phyloP scores from a whole-genome alignment of 1,140 invertebrate species.

The Drosophila pseudoobscura region DNA sequence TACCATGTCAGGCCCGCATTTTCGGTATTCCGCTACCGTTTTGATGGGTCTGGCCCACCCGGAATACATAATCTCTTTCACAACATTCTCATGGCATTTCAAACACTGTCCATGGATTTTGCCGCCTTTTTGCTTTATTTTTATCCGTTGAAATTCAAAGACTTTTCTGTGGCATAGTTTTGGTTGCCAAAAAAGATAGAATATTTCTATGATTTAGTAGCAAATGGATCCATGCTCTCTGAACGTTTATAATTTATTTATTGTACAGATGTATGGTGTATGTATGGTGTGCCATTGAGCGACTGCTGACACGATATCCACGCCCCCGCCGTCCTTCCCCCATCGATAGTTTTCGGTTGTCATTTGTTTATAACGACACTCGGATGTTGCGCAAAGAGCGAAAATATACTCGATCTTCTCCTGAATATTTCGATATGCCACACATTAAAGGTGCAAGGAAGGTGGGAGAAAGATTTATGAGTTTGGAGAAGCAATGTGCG shows the following conservation, averaged over 20 bases:
- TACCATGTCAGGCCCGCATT: slow-evolving; percentile 14
- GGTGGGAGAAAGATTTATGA: slow-evolving; percentile 44
- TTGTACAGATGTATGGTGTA: not conserved
- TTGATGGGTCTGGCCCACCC: slow-evolving; percentile 57
- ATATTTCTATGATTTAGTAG: slow-evolving; percentile 54
- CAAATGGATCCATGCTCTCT: slow-evolving; percentile 10
- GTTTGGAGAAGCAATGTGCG: slow-evolving; percentile 23
- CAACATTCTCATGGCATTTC: slow-evolving; percentile 51
- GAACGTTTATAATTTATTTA: slow-evolving; percentile 57
- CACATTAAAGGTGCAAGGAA: slow-evolving; percentile 38
- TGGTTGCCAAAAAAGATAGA: slow-evolving; percentile 22
- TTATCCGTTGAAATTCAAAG: slow-evolving; percentile 28
- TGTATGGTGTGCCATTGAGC: slow-evolving; percentile 58
- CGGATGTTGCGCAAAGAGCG: slow-evolving; percentile 7
- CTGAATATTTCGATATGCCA: slow-evolving; percentile 50
- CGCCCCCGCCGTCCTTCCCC: slow-evolving; percentile 12
- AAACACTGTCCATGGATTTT: slow-evolving; percentile 42
- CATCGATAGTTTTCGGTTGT: slow-evolving; percentile 41
- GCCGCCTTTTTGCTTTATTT: slow-evolving; percentile 39
- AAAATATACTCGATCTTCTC: not conserved
- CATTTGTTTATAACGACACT: slow-evolving; percentile 52
- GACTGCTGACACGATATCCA: slow-evolving; percentile 63
- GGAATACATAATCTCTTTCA: slow-evolving; percentile 49
- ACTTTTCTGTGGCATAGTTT: slow-evolving; percentile 21
- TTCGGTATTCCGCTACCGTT: not conserved